These are phyloP conservation scores for Metopolophium dirhodum DNA, from an alignment of 1,140 invertebrate species.

Conservation along the genomic window DNA sequence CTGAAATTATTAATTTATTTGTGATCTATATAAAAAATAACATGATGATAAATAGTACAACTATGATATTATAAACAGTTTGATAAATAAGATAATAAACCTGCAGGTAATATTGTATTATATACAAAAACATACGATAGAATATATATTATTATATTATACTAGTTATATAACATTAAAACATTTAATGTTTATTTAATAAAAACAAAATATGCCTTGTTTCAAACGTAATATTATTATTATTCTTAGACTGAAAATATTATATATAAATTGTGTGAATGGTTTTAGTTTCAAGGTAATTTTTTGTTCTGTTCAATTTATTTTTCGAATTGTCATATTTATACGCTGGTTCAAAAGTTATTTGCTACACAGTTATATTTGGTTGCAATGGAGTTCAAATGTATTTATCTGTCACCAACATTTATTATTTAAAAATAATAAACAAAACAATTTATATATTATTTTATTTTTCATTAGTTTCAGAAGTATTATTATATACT, in stretches of 20 bases:
- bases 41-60: background rate
- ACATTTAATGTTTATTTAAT: background rate
- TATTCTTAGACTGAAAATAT: background rate
- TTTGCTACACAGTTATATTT: background rate
- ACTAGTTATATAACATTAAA: background rate
- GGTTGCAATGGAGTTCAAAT: background rate
- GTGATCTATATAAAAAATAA: background rate
- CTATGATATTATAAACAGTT: background rate
- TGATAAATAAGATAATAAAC: background rate
- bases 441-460: background rate
- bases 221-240: background rate
- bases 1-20: background rate
- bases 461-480: background rate
- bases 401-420: background rate
- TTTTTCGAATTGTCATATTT: background rate
- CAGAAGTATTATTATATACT: background rate
- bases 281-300: background rate
- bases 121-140: background rate
- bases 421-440: conserved; percentile 9
- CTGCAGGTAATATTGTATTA: background rate
- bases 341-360: background rate
- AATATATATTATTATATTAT: background rate
- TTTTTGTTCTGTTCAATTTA: background rate
- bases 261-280: background rate
- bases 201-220: background rate